phyloP scores from a whole-genome alignment of 2,888 invertebrate genomes.

The Rhagonycha fulva region DNA sequence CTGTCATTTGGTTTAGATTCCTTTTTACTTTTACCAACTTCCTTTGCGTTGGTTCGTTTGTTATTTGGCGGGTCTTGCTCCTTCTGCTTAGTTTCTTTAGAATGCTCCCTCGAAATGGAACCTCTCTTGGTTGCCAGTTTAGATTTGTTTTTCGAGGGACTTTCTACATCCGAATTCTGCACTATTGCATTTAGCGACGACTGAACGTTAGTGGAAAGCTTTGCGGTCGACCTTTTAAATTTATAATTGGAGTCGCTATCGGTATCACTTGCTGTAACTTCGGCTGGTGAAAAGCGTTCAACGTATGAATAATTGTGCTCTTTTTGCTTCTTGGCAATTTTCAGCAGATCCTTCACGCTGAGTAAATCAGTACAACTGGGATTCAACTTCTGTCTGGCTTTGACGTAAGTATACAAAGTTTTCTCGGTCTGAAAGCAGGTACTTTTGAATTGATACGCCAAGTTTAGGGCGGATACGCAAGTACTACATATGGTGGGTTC shows the following conservation, averaged over 20 bases:
- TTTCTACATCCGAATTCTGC: neutral
- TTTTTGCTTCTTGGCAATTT: neutral
- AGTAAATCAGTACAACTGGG: neutral
- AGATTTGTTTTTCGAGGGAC: neutral
- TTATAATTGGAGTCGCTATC: neutral
- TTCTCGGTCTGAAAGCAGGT: constrained; percentile 1
- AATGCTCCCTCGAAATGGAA: neutral
- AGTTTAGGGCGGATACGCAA: neutral
- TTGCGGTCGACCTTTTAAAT: neutral
- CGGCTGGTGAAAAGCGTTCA: neutral
- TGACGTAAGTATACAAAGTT: neutral
- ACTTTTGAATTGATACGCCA: constrained; percentile 7
- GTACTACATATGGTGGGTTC: constrained; percentile 1
- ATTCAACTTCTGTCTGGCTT: neutral
- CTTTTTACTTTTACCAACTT: neutral
- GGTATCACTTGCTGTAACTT: neutral
- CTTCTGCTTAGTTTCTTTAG: neutral
- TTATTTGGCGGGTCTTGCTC: neutral
- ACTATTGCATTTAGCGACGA: neutral
- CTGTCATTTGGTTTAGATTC: neutral
- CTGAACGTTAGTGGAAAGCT: neutral
- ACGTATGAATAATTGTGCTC: constrained; percentile 4
- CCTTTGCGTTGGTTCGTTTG: neutral
- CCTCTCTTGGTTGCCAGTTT: neutral
- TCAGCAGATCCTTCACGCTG: neutral